Evolutionary conservation across 1,140 invertebrate species (phyloP).

Genomic region (Leptonema lineaticorne): DNA sequence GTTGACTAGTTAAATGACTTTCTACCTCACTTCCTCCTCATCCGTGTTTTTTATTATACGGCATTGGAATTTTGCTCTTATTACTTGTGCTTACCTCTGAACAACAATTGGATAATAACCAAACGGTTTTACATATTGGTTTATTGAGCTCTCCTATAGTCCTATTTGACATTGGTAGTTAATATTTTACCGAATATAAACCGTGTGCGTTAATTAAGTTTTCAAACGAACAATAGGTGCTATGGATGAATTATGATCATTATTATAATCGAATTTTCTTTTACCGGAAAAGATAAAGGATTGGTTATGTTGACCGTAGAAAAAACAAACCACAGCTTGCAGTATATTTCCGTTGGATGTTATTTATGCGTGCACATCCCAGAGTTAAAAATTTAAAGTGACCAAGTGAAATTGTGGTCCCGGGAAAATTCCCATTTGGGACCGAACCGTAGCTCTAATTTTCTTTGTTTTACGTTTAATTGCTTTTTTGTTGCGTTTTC

Average conservation of each 20-base stretch:
- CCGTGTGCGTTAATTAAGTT: conserved; percentile 13
- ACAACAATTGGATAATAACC: no score
- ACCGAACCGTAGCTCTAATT: not conserved
- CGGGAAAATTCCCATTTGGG: conserved; percentile 1
- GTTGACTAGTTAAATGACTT: not conserved
- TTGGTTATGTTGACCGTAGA: not conserved
- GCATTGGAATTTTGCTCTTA: no score
- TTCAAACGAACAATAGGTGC: not conserved
- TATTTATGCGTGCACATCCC: not conserved
- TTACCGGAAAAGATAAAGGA: not conserved
- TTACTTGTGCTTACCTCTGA: no score
- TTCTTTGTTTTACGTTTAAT: not conserved
- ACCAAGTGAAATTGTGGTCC: not conserved
- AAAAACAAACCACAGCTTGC: not conserved
- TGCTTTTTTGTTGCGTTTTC: not conserved
- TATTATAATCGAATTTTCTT: not conserved
- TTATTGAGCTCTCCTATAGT: no score
- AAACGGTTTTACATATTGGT: no score
- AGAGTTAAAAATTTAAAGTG: conserved; percentile 6
- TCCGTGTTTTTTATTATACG: not conserved
- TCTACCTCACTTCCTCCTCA: not conserved
- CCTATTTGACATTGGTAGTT: no score
- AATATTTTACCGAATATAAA: no score
- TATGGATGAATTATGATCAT: not conserved
- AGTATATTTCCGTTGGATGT: not conserved